phyloP scores from a whole-genome alignment of 2,888 invertebrate genomes.

The Tiliacea aurago region DNA sequence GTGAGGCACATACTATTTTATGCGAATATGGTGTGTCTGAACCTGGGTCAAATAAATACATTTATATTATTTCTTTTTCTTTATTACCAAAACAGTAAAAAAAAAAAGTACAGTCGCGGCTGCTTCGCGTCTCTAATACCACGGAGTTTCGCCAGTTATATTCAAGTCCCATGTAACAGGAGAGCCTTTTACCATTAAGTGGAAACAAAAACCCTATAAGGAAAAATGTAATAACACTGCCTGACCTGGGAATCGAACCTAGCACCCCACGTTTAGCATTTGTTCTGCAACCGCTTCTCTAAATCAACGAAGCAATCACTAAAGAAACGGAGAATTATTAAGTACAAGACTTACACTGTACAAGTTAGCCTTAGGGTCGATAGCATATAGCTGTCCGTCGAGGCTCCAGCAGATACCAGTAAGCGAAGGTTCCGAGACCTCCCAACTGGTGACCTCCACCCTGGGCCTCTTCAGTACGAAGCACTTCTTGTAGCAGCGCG shows the following conservation, averaged over 20 bases:
- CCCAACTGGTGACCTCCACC: constrained; percentile 77
- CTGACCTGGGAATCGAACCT: not conserved
- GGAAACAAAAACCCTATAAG: too few species aligned
- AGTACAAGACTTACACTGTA: constrained; percentile 74
- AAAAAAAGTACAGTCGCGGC: too few species aligned
- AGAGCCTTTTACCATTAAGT: too few species aligned
- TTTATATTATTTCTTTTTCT: too few species aligned
- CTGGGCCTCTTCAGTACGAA: constrained; percentile 80
- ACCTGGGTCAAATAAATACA: too few species aligned
- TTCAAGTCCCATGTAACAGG: too few species aligned
- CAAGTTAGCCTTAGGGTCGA: constrained; percentile 78
- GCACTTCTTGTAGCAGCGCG: constrained; percentile 83
- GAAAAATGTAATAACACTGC: too few species aligned
- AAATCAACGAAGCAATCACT: not conserved
- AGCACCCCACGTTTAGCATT: not conserved
- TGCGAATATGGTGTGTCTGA: too few species aligned
- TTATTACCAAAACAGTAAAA: not conserved
- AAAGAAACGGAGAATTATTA: not conserved
- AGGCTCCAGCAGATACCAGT: constrained; percentile 81
- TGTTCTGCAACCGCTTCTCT: not conserved
- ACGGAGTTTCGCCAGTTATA: too few species aligned
- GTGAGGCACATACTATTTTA: too few species aligned
- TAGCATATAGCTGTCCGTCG: constrained; percentile 84
- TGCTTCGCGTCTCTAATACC: too few species aligned
- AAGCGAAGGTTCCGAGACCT: constrained; percentile 75